Base-by-base conservation (phyloP, 2,113 vertebrate genomes). In the Mormyrus iriodes region DNA sequence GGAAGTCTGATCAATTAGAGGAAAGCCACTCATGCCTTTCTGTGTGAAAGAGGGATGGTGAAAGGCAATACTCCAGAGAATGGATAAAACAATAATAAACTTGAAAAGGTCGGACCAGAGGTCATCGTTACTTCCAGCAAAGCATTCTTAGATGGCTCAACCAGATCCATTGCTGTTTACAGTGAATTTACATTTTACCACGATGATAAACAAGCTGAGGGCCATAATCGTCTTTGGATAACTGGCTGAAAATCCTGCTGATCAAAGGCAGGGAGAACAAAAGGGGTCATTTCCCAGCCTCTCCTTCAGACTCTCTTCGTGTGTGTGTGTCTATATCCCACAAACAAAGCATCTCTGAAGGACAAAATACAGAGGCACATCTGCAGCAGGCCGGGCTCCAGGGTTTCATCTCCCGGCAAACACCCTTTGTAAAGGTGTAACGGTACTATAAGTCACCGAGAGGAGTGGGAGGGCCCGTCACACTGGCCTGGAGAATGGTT, bases 161-260 rank as follows among this genome's bases (percentile, higher is more conserved):
- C 44, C 46, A 35, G 87, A 86, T 51, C 27, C 21, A 53, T 85
- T 82, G 76, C 84, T 82, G 49, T 88, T 88, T 85, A 73, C 92
- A 90, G 92, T 94, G 88, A 93, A 93, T 91, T 91, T 73, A 83
- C 88, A 91, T 91, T 89, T 76, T 93, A 86, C 86, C 82, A 82
- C 6, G 73, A 86, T 89, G 90, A 55, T 88, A 90, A 92, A 89
- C 90, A 90, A 85, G 82, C 52, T 61, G 27, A 48, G 49, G 52
- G 85, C 35, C 79, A 90, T 89, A 92, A 92, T 92, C 88, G 10
- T 90, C 91, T 92, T 91, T 90, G 90, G 89, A 82, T 92, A 92
- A 89, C 69, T 90, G 88, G 88, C 91, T 83, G 79, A 86, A 85
- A 90, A 90, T 89, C 10, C 21, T 79, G 52, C 49, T 27, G 39